Conservation (phyloP, 35 echinoderm and acorn worm genomes). For the Acanthaster planci region DNA sequence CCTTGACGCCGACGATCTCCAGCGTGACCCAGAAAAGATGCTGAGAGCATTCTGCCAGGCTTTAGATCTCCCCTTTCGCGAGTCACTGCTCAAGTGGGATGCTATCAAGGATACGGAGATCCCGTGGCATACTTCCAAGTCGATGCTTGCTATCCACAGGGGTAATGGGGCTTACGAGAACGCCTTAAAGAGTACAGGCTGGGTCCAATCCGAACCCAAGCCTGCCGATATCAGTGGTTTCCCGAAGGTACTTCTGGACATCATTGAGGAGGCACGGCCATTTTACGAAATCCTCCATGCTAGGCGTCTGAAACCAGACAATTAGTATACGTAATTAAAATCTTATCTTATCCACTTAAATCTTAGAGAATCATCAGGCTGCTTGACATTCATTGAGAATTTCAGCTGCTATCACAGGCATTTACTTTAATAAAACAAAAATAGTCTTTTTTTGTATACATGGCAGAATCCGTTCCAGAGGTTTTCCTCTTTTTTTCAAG, state of each 20-base stretch:
- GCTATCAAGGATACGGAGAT: constrained; percentile 11
- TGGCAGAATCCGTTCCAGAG: too few relatives aligned
- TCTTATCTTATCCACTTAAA: too few relatives aligned
- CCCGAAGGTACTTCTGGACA: constrained; percentile 7
- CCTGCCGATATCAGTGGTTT: constrained; percentile 2
- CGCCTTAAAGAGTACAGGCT: constrained; percentile 55
- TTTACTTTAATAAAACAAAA: too few relatives aligned
- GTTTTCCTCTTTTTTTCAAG: too few relatives aligned
- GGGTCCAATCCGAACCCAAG: neutral
- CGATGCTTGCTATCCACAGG: constrained; percentile 29
- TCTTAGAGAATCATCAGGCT: too few relatives aligned
- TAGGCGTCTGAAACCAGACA: constrained; percentile 12
- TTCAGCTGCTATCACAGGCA: too few relatives aligned
- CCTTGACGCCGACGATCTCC: constrained; percentile 79
- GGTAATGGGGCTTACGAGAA: constrained; percentile 30
- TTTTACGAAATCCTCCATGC: constrained; percentile 34
- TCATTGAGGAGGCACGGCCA: constrained; percentile 32
- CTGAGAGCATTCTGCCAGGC: constrained; percentile 69
- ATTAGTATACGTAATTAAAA: neutral
- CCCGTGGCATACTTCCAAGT: constrained; percentile 28
- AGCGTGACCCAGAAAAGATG: constrained; percentile 64
- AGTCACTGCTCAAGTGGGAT: constrained; percentile 56
- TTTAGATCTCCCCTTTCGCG: constrained; percentile 55
- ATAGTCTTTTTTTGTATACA: too few relatives aligned
- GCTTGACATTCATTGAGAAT: too few relatives aligned